phyloP scores from a whole-genome alignment of 2,113 vertebrate genomes.

The Talpa occidentalis region DNA sequence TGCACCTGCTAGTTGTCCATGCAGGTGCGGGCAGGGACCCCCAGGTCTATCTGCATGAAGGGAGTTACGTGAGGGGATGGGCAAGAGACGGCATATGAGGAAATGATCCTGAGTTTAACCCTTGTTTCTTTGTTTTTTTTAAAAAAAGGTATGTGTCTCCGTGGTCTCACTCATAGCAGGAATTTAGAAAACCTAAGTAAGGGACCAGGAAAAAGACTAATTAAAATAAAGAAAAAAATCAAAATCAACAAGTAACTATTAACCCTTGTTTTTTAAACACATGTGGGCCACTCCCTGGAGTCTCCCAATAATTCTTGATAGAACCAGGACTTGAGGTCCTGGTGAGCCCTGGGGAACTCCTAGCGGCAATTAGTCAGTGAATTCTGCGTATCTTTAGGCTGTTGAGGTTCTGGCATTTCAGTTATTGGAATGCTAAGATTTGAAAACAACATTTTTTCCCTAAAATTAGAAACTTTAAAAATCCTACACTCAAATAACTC shows the following conservation, averaged over 20 bases:
- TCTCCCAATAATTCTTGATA: not conserved
- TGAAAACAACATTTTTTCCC: not conserved
- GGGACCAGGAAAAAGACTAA: no score
- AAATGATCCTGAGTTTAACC: not conserved
- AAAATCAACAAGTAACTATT: no score
- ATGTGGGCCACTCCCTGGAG: not conserved
- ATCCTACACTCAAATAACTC: not conserved
- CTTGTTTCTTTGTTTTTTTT: no score
- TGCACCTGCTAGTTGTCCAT: not conserved
- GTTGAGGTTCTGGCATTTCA: not conserved
- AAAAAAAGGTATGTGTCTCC: no score
- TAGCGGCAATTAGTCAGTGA: not conserved
- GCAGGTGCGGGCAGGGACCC: not conserved
- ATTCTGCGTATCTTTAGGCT: not conserved
- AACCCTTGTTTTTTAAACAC: no score
- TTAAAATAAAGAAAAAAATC: no score
- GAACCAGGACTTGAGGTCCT: not conserved
- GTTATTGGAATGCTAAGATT: not conserved
- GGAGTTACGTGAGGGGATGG: not conserved
- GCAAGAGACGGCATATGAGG: not conserved
- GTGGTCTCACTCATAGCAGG: no score
- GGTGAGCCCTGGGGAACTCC: not conserved
- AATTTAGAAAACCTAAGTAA: no score
- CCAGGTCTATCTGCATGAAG: not conserved
- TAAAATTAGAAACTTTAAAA: constrained; percentile 13